Base-by-base conservation (phyloP, 2,797 vertebrate genomes). In the Chrosomus eos region DNA sequence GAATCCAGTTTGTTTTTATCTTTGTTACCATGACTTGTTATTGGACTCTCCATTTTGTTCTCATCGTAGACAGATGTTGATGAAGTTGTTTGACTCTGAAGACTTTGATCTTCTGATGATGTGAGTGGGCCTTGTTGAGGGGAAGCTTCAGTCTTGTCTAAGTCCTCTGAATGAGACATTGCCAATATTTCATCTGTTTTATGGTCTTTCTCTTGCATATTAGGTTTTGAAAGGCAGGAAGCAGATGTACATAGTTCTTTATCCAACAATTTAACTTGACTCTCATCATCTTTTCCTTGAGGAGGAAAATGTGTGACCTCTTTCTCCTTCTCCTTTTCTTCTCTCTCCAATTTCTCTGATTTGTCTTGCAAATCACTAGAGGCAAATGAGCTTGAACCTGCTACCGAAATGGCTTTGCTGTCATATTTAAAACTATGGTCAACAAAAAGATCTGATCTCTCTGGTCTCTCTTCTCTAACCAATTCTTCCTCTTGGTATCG, bases 351-450 rank as follows among this genome's bases (percentile, higher is more conserved):
- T 88, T 93, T 95, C 74, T 95, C 94, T 18, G 93, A 93, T 91
- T 93, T 94, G 77, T 94, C 94, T 87, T 94, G 93, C 89, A 94
- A 93, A 62, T 92, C 87, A 74, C 86, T 92, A 72, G 92, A 91
- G n/a, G 92, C 88, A 78, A 88, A 91, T 13, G 89, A 90, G 81
- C 77, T 85, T 55, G 82, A 78, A 82, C 92, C 94, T 51, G 88
- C 88, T 74, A 84, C 89, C 86, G 91, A 90, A 2, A 89, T 91
- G 83, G 92, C 91, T 92, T 93, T 95, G 87, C 96, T 96, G 89
- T 95, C 87, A 1, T 95, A 95, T 75, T 94, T 94, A 87, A 96
- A 96, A 87, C 93, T 96, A 85, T 95, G 97, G 84, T 96, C 95
- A 0, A 94, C 93, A 74, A 94, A 96, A 51, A 96, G 94, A 88